phyloP scores from a whole-genome alignment of 2,797 vertebrate genomes.

The Propithecus deckenii region DNA sequence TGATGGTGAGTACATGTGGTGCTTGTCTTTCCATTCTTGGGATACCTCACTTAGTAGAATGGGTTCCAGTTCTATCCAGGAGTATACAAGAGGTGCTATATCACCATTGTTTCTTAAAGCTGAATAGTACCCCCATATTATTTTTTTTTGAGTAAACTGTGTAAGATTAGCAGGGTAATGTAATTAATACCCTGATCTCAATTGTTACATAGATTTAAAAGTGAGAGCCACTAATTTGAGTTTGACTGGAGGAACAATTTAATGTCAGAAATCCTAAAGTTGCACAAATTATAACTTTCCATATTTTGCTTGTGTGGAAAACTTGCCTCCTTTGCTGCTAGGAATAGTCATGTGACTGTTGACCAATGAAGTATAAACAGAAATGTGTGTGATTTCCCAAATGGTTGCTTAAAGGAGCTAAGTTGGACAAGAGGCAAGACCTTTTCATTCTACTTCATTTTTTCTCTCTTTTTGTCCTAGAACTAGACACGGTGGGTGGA shows the following conservation, averaged over 20 bases:
- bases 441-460: neutral
- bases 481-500: neutral
- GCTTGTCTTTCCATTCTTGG: no score
- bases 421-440: neutral
- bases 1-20: no score
- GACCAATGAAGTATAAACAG: neutral
- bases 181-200: neutral
- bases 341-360: neutral
- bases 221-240: neutral
- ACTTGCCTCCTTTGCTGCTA: neutral
- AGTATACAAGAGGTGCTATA: no score
- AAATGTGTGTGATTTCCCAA: neutral
- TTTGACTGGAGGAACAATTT: neutral
- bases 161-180: neutral
- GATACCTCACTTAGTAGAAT: no score
- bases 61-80: no score
- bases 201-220: neutral
- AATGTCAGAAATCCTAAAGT: neutral
- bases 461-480: neutral
- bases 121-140: no score
- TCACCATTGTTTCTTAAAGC: no score
- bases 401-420: neutral
- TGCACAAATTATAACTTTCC: neutral
- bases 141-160: neutral
- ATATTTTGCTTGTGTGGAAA: neutral